Conservation (phyloP, 2,113 vertebrate species). For the Emberiza fucata region DNA sequence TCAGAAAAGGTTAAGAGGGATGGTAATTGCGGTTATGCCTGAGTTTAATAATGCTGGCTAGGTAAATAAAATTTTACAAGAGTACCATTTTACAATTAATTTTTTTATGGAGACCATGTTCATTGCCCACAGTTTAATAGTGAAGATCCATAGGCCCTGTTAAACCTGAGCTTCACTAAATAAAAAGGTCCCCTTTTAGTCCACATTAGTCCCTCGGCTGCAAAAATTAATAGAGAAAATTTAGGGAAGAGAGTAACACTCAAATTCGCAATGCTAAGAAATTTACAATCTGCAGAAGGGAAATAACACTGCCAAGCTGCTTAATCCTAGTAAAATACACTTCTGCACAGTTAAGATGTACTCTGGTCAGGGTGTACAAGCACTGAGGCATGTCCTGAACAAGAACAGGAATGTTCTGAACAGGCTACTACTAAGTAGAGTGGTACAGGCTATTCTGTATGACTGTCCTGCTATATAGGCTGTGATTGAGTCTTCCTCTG, state of each 20-base stretch:
- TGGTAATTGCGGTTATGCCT: background rate
- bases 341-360: accelerated
- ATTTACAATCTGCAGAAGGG: background rate
- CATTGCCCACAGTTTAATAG: background rate
- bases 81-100: background rate
- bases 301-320: background rate
- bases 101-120: background rate
- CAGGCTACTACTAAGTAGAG: too few species aligned
- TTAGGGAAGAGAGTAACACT: background rate
- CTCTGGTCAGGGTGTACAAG: background rate
- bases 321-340: background rate
- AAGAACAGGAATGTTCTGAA: background rate
- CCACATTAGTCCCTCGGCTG: background rate
- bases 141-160: background rate
- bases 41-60: background rate
- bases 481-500: accelerated
- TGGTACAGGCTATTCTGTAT: background rate
- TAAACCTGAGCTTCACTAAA: background rate
- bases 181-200: background rate
- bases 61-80: background rate
- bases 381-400: background rate
- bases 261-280: background rate
- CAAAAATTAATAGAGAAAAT: background rate
- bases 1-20: background rate
- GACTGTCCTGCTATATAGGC: too few species aligned